These are phyloP conservation scores for Phyllotreta striolata DNA, from an alignment of 2,888 invertebrate genomes.

Conservation along the genomic window DNA sequence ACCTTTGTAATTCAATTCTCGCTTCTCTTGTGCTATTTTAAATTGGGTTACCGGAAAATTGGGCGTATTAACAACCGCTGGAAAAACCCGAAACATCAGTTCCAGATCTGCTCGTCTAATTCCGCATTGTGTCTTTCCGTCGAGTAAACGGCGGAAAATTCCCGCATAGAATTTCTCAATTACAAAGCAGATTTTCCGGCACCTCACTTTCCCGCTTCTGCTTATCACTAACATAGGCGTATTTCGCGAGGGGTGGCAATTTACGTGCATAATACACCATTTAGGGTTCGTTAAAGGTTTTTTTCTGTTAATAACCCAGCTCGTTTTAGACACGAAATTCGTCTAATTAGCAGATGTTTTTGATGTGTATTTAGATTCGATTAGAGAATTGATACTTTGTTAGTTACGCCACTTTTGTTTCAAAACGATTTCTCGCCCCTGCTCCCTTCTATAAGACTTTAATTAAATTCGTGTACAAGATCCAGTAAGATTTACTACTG, in stretches of 20 bases:
- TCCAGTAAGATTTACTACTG: conserved; percentile 22
- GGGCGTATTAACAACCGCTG: neutral
- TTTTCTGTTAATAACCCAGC: no score
- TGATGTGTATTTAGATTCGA: no score
- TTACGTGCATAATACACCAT: no score
- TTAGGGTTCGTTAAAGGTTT: no score
- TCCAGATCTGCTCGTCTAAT: conserved; percentile 1
- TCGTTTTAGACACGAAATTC: no score
- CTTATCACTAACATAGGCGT: neutral
- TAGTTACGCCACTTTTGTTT: conserved; percentile 5
- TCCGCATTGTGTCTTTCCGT: conserved; percentile 3
- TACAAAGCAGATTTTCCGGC: conserved; percentile 11
- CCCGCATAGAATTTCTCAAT: conserved; percentile 3
- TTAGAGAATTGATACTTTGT: no score
- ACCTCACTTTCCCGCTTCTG: conserved; percentile 6
- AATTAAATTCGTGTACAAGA: conserved; percentile 25
- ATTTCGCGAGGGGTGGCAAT: neutral
- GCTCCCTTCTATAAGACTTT: conserved; percentile 17
- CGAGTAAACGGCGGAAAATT: conserved; percentile 4
- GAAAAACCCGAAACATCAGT: neutral
- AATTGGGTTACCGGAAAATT: neutral
- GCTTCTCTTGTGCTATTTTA: no score
- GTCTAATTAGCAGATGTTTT: no score
- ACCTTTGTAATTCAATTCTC: neutral
- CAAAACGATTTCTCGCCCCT: neutral